Conservation (phyloP, 2,113 vertebrate species). For the Neotoma lepida region DNA sequence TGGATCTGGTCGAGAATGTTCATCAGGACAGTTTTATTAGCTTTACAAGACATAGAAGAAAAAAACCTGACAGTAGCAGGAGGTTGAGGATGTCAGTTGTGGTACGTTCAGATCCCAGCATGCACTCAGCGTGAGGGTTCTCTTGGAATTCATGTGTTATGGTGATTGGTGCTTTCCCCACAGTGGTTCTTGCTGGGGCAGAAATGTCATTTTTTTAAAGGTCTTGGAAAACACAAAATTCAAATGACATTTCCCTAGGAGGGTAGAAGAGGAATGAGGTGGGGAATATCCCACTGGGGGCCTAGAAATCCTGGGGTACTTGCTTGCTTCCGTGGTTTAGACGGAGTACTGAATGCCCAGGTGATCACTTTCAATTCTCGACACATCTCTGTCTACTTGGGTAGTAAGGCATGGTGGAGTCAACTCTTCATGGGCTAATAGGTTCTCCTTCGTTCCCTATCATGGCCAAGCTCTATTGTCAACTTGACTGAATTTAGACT, state of each 20-base stretch:
- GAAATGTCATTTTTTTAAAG: background rate
- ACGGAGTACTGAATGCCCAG: background rate
- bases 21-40: background rate
- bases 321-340: background rate
- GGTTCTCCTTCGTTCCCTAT: background rate
- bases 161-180: background rate
- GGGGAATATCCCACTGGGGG: background rate
- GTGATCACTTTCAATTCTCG: fast-evolving
- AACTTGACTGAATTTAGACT: background rate
- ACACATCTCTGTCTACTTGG: background rate
- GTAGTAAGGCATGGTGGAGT: background rate
- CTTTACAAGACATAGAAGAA: background rate
- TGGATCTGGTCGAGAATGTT: too few relatives aligned
- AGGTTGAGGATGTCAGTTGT: too few relatives aligned
- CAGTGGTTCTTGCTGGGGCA: background rate
- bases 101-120: fast-evolving
- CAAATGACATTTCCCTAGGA: background rate
- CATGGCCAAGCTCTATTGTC: background rate
- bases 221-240: background rate
- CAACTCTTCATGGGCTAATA: background rate
- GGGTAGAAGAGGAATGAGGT: background rate
- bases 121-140: fast-evolving
- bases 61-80: background rate
- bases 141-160: background rate
- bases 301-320: background rate